Percentiles rank a stretch among this genome's conserved stretches.
Conservation (phyloP, 92 coral and sea anemone species). For the Phymanthus crucifer region DNA sequence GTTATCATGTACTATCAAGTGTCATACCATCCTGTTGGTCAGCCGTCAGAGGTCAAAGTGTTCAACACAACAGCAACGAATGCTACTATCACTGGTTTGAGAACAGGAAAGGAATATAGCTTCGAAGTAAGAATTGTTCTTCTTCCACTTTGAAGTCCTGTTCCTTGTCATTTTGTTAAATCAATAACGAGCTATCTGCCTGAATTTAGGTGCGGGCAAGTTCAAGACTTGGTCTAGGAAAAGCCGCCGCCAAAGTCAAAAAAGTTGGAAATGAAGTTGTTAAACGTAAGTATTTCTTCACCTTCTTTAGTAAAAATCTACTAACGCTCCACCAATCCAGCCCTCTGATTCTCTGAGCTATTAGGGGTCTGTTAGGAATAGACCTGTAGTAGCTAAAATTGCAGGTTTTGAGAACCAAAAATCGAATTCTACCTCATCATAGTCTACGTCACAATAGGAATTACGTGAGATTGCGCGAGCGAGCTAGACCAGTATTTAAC, state of each 20-base stretch:
- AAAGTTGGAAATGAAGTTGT: not conserved
- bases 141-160: too few relatives aligned
- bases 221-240: constrained; percentile 34
- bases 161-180: not conserved
- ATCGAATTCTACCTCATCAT: too few relatives aligned
- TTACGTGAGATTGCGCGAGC: too few relatives aligned
- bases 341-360: too few relatives aligned
- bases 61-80: constrained; percentile 49
- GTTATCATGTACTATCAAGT: too few relatives aligned
- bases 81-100: constrained; percentile 34
- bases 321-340: not conserved
- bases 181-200: not conserved
- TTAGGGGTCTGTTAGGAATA: too few relatives aligned
- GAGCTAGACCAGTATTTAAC: too few relatives aligned
- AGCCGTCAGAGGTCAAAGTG: constrained; percentile 14
- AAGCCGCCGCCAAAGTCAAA: not conserved
- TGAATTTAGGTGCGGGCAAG: constrained; percentile 30
- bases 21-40: too few relatives aligned
- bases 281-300: not conserved
- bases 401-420: too few relatives aligned
- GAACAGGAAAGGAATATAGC: not conserved
- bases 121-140: not conserved
- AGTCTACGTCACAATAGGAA: too few relatives aligned
- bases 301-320: not conserved
- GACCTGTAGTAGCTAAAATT: too few relatives aligned